Percentiles rank a stretch among this genome's conserved stretches.
Conservation (phyloP, 2,888 invertebrate species). For the Biston stratarius region DNA sequence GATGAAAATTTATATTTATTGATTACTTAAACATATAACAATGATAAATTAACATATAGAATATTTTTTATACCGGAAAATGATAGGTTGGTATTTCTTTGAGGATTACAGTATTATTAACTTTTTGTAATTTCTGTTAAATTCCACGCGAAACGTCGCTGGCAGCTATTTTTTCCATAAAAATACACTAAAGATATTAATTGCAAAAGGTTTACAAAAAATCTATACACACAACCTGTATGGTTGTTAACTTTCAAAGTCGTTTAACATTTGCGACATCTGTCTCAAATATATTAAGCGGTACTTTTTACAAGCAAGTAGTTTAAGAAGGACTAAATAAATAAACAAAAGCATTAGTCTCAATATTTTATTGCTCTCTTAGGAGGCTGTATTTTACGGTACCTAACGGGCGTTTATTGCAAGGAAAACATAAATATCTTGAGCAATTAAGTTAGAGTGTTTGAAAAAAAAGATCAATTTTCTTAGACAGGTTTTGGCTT, state of each 20-base stretch:
- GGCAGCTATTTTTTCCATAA: neutral
- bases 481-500: neutral
- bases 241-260: neutral
- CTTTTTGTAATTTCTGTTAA: no score
- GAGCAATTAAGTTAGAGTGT: constrained; percentile 1
- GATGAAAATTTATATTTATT: no score
- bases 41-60: no score
- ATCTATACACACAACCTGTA: no score
- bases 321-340: constrained; percentile 9
- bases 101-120: no score
- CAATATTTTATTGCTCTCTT: constrained; percentile 11
- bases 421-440: constrained; percentile 2
- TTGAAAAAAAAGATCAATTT: neutral
- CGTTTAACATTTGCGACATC: neutral
- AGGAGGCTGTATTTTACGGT: constrained; percentile 8
- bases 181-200: neutral
- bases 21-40: no score
- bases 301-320: neutral
- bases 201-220: no score
- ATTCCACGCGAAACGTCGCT: no score
- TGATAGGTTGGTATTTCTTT: no score
- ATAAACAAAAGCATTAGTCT: neutral
- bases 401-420: constrained; percentile 15
- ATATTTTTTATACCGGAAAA: no score
- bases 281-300: neutral